A percentile compares a stretch with the other conserved stretches of the same genome.
Conservation (phyloP, 2,113 vertebrate species). For the Sminthopsis crassicaudata region DNA sequence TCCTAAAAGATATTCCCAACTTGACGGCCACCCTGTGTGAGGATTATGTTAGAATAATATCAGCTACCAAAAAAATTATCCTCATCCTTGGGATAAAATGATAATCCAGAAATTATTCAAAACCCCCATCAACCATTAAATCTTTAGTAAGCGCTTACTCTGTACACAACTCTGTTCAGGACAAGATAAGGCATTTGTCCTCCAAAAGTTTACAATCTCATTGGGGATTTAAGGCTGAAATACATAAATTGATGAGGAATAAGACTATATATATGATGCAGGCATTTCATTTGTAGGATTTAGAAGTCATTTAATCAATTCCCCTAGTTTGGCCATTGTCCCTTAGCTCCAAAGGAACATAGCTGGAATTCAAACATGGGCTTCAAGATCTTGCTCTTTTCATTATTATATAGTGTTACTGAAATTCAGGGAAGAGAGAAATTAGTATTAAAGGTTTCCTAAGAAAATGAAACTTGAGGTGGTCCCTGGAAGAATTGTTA, state of each 20-base stretch:
- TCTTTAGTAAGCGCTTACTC: background rate
- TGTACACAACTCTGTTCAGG: background rate
- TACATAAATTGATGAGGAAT: background rate
- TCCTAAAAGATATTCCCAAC: background rate
- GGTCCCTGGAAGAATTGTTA: background rate
- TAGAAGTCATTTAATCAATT: background rate
- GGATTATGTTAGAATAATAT: background rate
- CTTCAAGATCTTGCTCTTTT: background rate
- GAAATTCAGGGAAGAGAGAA: background rate
- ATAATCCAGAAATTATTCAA: background rate
- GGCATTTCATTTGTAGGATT: background rate
- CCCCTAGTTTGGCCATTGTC: background rate
- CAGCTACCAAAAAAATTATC: background rate
- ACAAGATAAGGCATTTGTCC: background rate
- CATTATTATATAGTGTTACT: background rate
- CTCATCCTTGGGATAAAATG: background rate
- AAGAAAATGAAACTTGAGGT: background rate
- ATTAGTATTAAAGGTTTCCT: background rate
- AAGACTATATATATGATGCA: background rate
- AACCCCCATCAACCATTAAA: background rate
- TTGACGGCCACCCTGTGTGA: background rate
- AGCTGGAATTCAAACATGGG: background rate
- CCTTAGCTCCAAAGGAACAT: background rate
- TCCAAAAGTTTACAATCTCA: background rate
- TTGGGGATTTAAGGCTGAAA: background rate